phyloP scores from a whole-genome alignment of 2,113 vertebrate species.

The Campylorhamphus procurvoides region DNA sequence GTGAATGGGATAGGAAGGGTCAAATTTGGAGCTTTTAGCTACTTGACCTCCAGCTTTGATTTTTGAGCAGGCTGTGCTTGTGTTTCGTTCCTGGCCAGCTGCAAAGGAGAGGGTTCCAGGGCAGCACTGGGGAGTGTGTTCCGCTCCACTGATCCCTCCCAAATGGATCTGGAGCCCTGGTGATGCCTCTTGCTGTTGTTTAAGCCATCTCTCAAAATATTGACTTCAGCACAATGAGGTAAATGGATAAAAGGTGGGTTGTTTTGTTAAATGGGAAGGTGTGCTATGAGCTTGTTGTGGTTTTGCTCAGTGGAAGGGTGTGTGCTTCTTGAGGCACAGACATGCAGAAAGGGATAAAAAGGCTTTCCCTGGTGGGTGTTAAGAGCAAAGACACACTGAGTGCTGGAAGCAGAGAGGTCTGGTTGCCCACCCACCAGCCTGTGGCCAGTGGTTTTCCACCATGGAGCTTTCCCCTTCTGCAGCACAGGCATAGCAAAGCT shows the following conservation, averaged over 20 bases:
- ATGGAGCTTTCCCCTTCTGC: neutral
- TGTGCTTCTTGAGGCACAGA: neutral
- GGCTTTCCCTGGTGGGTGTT: neutral
- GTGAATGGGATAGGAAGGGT: neutral
- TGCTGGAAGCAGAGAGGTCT: neutral
- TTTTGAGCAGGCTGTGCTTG: neutral
- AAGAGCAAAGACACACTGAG: neutral
- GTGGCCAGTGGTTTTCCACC: neutral
- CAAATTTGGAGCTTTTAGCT: conserved; percentile 12
- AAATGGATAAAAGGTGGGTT: conserved; percentile 34
- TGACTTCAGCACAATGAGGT: neutral
- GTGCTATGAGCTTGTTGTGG: neutral
- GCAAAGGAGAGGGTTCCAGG: neutral
- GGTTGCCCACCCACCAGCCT: neutral
- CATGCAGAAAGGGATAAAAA: neutral
- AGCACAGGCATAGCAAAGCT: neutral
- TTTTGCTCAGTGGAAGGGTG: neutral
- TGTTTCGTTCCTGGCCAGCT: neutral
- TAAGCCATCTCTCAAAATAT: neutral
- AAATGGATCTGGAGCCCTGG: neutral
- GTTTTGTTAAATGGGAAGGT: neutral
- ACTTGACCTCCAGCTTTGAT: neutral
- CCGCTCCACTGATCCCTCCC: neutral
- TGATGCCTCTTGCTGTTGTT: neutral
- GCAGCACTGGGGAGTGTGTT: neutral